These are phyloP conservation scores for Drosophila helvetica DNA, from an alignment of 2,888 invertebrate genomes.

Conservation along the genomic window DNA sequence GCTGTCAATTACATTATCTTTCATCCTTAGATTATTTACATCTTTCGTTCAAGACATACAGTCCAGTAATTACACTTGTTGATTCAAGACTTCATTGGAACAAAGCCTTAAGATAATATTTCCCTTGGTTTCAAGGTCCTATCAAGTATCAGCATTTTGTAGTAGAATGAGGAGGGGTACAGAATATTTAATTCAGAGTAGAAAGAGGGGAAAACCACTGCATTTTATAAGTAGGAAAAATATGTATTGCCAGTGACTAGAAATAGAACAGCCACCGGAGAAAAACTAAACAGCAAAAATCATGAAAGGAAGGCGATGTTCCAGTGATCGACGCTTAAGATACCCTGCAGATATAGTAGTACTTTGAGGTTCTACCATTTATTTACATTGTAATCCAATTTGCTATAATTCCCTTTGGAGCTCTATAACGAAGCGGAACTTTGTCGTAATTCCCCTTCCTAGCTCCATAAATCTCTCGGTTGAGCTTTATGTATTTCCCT, in stretches of 20 bases:
- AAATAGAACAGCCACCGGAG: constrained; percentile 1
- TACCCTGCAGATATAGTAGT: neutral
- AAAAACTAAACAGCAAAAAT: neutral
- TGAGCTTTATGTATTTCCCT: neutral
- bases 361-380: too few relatives aligned
- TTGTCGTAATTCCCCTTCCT: constrained; percentile 6
- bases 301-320: neutral
- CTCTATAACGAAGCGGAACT: neutral
- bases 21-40: too few relatives aligned
- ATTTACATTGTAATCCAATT: too few relatives aligned
- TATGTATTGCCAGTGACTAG: neutral
- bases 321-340: neutral
- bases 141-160: neutral
- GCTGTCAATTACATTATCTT: constrained; percentile 1
- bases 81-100: neutral
- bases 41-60: neutral
- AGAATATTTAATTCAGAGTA: neutral
- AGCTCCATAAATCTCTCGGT: neutral
- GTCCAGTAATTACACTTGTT: neutral
- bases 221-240: neutral
- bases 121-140: neutral
- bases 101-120: neutral
- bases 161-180: neutral
- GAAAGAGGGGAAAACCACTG: neutral
- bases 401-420: too few relatives aligned